Evolutionary conservation across 2,113 vertebrate species (phyloP), one percentile per base, ranked within the genome.

Genomic region (Tachycineta bicolor): DNA sequence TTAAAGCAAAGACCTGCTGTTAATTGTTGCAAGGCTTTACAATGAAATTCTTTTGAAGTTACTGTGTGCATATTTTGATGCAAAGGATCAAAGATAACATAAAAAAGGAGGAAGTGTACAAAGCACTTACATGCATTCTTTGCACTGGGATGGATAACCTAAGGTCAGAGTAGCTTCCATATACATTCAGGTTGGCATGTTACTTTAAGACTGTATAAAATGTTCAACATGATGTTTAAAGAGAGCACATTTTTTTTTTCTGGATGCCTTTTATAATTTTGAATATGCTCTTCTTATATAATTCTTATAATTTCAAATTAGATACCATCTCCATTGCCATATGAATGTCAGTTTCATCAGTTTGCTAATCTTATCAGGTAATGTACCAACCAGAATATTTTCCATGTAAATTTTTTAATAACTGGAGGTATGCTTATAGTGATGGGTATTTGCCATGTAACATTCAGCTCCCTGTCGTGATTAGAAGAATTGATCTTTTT

Each of bases 31-130:
- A 94, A 96, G 31, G 31, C 73, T 87, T 95, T 95, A 68, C 39
- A 71, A 37, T 12, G 33, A 93, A 92, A 89, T 95, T 58, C 83
- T 83, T 97, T 96, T 95, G 86, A 96, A 96, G 86, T 78, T 80
- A 46, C 76, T 78, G 75, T 55, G 39, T 85, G 63, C 50, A 86
- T 46, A 60, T 92, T 92, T 93, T 93, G 55, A 94, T 87, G 77
- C 64, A 77, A 44, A 64, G 81, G 31, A 92, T 74, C 90, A 89
- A 67, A 83, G 81, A 84, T 73, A 95, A 77, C 65, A 69, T 34
- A 52, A 91, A 84, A 97, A 96, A 96, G 59, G 64, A 86, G 50
- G 79, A 81, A 86, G 20, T 12, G n/a, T 86, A 83, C 80, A 33
- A 95, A 95, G 87, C 68, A 70, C 70, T 87, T 89, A 77, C 18